Base-by-base conservation (phyloP, 2,888 invertebrate species). In the Atethmia centrago region DNA sequence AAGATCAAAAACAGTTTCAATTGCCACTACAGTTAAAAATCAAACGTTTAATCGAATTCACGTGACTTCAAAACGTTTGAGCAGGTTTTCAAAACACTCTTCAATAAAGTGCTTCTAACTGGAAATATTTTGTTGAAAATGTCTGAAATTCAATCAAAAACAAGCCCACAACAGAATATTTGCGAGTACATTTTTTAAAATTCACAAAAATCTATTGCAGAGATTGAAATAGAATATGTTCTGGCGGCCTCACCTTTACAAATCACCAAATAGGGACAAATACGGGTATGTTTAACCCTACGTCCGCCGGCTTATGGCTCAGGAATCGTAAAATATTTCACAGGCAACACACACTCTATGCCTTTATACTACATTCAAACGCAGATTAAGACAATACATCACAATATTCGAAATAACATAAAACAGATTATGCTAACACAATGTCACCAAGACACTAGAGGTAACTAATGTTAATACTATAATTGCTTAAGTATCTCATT, bases 241-340 rank as follows among this genome's bases (percentile, higher is more conserved):
- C 83, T 79, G 85, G 85, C 80, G 79, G 85, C 79, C 85, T 78
- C 81, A 88, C 88, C 74, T 84, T 93, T 91, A 90, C 92, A 92
- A 94, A 94, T 95, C 92, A 93, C 92, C 93, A 90, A 91, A 90
- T 88, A 88, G 94, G 94, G 93, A 93, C 93, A 91, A 91, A 92
- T 91, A 91, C 90, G 91, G 90, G 90, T 90, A 92, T 91, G 90
- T 90, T 91, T 90, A 90, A 88, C 92, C 89, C 90, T 90, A 88
- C 90, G n/a, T 90, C 90, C 85, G 89, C 89, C 87, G 91, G 91
- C 94, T 94, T 94, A 94, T 94, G 92, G 94, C 93, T 92, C 92
- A 88, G 88, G 90, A 93, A 94, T 94, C 95, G 95, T 95, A 95
- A 95, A 95, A 95, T 95, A 95, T 95, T 94, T 95, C 94, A 93